phyloP scores from a whole-genome alignment of 2,888 invertebrate genomes.

The Dryobota labecula region DNA sequence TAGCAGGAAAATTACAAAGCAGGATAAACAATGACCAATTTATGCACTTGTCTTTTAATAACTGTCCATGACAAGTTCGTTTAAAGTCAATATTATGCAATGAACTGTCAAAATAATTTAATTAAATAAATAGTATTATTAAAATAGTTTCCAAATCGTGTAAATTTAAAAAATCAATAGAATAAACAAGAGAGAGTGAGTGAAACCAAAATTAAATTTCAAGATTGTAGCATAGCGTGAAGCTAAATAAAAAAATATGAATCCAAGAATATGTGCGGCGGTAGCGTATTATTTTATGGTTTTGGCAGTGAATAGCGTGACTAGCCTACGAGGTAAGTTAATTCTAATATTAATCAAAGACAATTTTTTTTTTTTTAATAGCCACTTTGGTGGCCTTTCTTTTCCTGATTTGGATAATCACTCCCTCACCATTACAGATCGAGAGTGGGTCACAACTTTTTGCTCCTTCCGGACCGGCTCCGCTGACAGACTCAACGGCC shows the following conservation, averaged over 20 bases:
- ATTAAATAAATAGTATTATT: neutral
- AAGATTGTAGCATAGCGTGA: neutral
- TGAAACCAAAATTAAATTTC: too few relatives aligned
- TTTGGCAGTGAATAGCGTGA: neutral
- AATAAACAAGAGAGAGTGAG: neutral
- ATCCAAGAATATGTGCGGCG: neutral
- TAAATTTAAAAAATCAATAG: neutral
- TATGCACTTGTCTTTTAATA: neutral
- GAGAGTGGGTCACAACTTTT: neutral
- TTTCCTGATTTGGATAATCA: neutral
- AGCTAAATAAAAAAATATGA: neutral
- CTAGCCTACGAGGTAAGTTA: neutral
- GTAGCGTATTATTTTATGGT: neutral
- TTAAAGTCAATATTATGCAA: neutral
- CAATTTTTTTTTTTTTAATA: neutral
- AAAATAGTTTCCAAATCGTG: neutral
- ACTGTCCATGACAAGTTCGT: neutral
- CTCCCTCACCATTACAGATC: neutral
- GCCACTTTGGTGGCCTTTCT: neutral
- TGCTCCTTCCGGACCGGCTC: neutral
- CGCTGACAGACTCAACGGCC: neutral
- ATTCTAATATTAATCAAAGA: neutral
- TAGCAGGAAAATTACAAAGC: neutral
- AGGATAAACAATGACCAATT: neutral
- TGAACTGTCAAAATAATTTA: too few relatives aligned